Evolutionary conservation across 2,888 invertebrate genomes (phyloP), one percentile per base, ranked within the genome.

Genomic region (Drosophila differens): DNA sequence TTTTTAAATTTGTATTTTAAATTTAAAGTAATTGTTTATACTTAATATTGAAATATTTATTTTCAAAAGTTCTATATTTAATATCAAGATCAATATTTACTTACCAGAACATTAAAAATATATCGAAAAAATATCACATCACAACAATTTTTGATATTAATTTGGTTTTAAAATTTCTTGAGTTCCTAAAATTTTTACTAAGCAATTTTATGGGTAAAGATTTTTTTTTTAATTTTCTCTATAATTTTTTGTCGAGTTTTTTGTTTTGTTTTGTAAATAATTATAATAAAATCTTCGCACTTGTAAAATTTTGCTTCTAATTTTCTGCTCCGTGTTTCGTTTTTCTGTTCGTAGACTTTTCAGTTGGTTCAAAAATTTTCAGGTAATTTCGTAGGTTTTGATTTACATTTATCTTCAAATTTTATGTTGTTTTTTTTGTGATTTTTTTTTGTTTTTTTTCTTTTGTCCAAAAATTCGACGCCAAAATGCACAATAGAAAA

Each of bases 371-470:
- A 75, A 88, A 92, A 90, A 85, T 78, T 74, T 85, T 92, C 92
- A 92, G 92, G 92, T 92, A 92, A 92, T 92, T 92, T 92, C 90
- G 92, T 92, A 92, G 92, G 92, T 88, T 86, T 83, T 81, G 79
- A 83, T 87, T 88, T 74, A 58, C 64, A 79, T 77, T 79, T 81
- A 22, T 81, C 14, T 30, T 76, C 37, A 59, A 75, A 75, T 58
- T 88, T 80, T 37, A 68, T 79, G 28, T 68, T 59, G 32, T 58
- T 61, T 66, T 69, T 60, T 61, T 51, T 67, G n/a, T 32, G 44
- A 19, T 30, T 57, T 22, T 39, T 57, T 7, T 55, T 69, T 32
- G 30, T 1, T 1, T 55, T 52, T 51, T 68, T 64, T 25, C 1
- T 25, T 52, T 70, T 58, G 78, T 76, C 78, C 82, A 79, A 85